phyloP scores from a whole-genome alignment of 2,797 vertebrate species.

The Siniperca scherzeri region DNA sequence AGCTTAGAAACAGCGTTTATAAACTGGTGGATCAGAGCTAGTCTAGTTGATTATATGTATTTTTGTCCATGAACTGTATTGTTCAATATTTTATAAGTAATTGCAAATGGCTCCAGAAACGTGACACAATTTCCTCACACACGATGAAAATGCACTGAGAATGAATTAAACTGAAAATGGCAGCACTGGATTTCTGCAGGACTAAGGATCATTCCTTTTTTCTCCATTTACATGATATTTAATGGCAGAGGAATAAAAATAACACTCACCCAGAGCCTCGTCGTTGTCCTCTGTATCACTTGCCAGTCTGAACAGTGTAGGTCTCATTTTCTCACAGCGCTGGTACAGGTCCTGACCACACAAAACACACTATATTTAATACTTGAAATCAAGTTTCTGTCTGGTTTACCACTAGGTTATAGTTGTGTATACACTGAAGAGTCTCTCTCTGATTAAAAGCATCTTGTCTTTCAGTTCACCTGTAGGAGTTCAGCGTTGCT shows the following conservation, averaged over 20 bases:
- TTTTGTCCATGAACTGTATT: background rate
- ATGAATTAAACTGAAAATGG: background rate
- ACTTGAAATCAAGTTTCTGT: background rate
- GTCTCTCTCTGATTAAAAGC: background rate
- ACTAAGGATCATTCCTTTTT: too few relatives aligned
- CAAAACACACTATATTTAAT: background rate
- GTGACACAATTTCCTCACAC: background rate
- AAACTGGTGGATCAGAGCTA: background rate
- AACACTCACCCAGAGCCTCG: constrained; percentile 92
- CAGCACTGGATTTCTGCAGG: background rate
- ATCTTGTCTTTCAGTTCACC: constrained; percentile 76
- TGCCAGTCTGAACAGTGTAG: constrained; percentile 95
- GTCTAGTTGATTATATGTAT: background rate
- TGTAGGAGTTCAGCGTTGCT: constrained; percentile 93
- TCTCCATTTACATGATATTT: background rate
- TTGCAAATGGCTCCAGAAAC: background rate
- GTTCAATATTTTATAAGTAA: background rate
- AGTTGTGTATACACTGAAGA: background rate
- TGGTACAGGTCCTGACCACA: constrained; percentile 80
- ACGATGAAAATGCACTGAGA: background rate
- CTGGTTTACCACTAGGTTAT: background rate
- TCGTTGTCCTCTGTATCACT: constrained; percentile 99
- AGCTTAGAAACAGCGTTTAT: background rate
- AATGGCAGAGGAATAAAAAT: background rate
- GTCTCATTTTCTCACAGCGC: constrained; percentile 91